Evolutionary conservation across 2,797 vertebrate genomes (phyloP).

Genomic region (Anguilla marmorata): DNA sequence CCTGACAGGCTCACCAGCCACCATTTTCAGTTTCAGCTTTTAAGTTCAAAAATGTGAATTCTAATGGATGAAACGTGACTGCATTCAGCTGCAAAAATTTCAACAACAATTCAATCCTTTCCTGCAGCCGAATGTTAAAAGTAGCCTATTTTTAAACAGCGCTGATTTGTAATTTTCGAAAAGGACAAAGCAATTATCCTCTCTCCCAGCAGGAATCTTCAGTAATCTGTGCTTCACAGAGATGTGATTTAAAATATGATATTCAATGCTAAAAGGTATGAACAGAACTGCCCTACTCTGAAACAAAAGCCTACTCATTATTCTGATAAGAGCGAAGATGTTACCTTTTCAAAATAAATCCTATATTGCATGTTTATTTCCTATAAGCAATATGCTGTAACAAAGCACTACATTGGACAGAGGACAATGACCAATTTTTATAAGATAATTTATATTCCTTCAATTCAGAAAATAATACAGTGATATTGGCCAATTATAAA

Average conservation of each 20-base stretch:
- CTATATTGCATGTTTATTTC: neutral
- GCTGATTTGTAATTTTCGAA: constrained; percentile 27
- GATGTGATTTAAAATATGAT: constrained; percentile 27
- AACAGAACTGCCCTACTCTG: neutral
- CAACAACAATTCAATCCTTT: neutral
- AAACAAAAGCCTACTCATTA: neutral
- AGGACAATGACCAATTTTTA: neutral
- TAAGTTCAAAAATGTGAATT: neutral
- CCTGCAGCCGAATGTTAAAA: neutral
- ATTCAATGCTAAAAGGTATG: constrained; percentile 10
- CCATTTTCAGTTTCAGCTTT: neutral
- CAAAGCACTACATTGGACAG: neutral
- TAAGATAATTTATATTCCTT: neutral
- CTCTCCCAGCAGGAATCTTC: constrained; percentile 19
- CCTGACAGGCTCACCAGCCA: neutral
- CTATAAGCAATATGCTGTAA: neutral
- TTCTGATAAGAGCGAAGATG: neutral
- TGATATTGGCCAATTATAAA: neutral
- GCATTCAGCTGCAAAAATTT: neutral
- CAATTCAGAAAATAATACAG: neutral
- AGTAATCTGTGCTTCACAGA: constrained; percentile 23
- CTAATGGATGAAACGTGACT: neutral
- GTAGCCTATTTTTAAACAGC: neutral
- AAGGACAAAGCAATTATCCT: constrained; percentile 20
- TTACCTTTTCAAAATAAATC: neutral